Base-by-base conservation (phyloP, 2,113 vertebrate species). In the Tachysurus vachellii region DNA sequence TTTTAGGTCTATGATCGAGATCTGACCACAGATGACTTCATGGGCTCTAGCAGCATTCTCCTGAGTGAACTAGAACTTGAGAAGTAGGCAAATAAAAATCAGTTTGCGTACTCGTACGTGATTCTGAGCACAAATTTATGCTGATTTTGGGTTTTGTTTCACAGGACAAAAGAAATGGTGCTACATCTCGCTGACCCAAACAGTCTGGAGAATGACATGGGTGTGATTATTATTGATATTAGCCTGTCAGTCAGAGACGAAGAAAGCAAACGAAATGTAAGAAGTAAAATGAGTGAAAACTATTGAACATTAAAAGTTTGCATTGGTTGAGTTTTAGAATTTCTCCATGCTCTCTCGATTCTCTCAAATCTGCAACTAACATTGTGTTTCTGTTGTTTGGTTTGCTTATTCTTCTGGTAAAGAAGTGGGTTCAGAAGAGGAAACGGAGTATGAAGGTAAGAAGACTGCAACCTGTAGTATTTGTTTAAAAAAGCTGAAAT, bases 141-240 rank as follows among this genome's bases (percentile, higher is more conserved):
- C 11, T 21, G 19, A 7, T 80, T 47, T 77, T 19, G 83, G 13
- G 76, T 42, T 84, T 75, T 31, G 36, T 83, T 76, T 86, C 83
- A 0, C 89, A 99, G 98, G 91, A 93, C 93, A 1, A 93, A 89
- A 2, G 96, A 97, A 90, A 93, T 93, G 91, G 88, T 95, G 82
- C 93, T 99, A 92, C 93, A 91, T 82, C 90, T 99, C 89, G 95
- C 96, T 82, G 98, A 99, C 91, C 97, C 97, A 16, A 97, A 97
- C 94, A 99, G 97, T 93, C 95, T 99, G 90, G 98, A 99, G 92
- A 95, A 97, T 14, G 97, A 99, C 90, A 99, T 99, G 98, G 98
- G 98, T 8, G 94, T 95, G 42, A 95, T 99, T 81, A 88, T 98
- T 84, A 88, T 99, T 92, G 96, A 97, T 90, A 83, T 98, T 93